These are phyloP conservation scores for Apis dorsata DNA, from an alignment of 1,140 invertebrate genomes.

Conservation along the genomic window DNA sequence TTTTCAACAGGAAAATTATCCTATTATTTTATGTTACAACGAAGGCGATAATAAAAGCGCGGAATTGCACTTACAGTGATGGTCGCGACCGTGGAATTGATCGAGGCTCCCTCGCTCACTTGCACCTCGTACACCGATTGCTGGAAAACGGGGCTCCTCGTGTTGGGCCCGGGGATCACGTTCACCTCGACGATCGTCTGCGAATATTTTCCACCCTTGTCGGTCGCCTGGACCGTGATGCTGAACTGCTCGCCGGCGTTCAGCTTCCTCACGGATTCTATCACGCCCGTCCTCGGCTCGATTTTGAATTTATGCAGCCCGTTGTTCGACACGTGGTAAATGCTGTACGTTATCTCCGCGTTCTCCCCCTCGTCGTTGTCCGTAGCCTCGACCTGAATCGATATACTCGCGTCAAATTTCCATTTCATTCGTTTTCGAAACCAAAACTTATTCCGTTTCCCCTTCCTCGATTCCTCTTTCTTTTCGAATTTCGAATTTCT, in stretches of 20 bases:
- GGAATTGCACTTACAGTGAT: slow-evolving; percentile 79
- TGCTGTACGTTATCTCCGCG: slow-evolving; percentile 89
- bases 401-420: neutral
- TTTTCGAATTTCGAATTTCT: too few relatives aligned
- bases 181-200: slow-evolving; percentile 92
- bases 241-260: slow-evolving; percentile 93
- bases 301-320: slow-evolving; percentile 92
- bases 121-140: slow-evolving; percentile 90
- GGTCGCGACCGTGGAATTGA: slow-evolving; percentile 90
- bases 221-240: slow-evolving; percentile 90
- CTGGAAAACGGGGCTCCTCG: slow-evolving; percentile 89
- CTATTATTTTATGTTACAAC: neutral
- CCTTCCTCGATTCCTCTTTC: too few relatives aligned
- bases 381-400: slow-evolving; percentile 84
- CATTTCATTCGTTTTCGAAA: too few relatives aligned
- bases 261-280: slow-evolving; percentile 88
- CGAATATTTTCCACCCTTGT: slow-evolving; percentile 85
- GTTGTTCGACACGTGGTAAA: slow-evolving; percentile 94
- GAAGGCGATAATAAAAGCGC: neutral
- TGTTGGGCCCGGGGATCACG: slow-evolving; percentile 91
- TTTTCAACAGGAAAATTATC: too few relatives aligned
- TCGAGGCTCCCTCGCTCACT: slow-evolving; percentile 92
- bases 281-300: slow-evolving; percentile 88
- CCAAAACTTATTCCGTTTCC: too few relatives aligned
- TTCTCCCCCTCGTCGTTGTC: slow-evolving; percentile 93